Base-by-base conservation (phyloP, 2,888 invertebrate genomes). In the Epinotia brunnichana region DNA sequence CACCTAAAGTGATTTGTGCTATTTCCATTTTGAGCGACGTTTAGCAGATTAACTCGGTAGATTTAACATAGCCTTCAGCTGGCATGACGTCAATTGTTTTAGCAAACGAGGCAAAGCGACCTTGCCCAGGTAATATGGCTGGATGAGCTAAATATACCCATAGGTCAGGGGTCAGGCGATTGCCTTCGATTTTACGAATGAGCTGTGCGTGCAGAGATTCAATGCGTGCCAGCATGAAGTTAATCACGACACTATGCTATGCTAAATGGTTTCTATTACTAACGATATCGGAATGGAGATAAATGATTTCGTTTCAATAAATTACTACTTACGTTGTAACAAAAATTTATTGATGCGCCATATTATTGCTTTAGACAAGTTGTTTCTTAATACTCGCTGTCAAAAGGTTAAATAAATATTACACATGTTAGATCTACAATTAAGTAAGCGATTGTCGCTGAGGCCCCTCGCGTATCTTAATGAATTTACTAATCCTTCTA, bases 71-170 rank as follows among this genome's bases (percentile, higher is more conserved):
- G 78, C 79, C 83, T 85, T 90, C 90, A 89, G 90, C 88, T 83
- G 74, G 79, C 80, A 79, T 92, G 91, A 92, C 92, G 91, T 92
- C 90, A 91, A 87, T 90, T 90, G 92, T 91, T 91, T 91, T 88
- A 91, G 90, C 88, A 87, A 90, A 90, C 88, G 86, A 88, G 80
- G 84, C 83, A 82, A 77, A 81, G 80, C 79, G 88, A 83, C 92
- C 91, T 91, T 87, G 88, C 79, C 76, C 76, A 78, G 81, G 81
- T 79, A 80, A 83, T 85, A 84, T 79, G 78, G 82, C 82, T 85
- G 79, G 83, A 83, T 85, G 84, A 84, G 83, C 90, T 91, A 92
- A 89, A 92, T 88, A 92, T 92, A 92, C 77, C 77, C 80, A 82
- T 87, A 89, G 91, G 90, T 91, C 88, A 89, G 85, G 81, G 91